A percentile compares a stretch with the other conserved stretches of the same genome.
These are phyloP conservation scores for Buphagus erythrorhynchus DNA, from an alignment of 2,797 vertebrate species.

Conservation along the genomic window DNA sequence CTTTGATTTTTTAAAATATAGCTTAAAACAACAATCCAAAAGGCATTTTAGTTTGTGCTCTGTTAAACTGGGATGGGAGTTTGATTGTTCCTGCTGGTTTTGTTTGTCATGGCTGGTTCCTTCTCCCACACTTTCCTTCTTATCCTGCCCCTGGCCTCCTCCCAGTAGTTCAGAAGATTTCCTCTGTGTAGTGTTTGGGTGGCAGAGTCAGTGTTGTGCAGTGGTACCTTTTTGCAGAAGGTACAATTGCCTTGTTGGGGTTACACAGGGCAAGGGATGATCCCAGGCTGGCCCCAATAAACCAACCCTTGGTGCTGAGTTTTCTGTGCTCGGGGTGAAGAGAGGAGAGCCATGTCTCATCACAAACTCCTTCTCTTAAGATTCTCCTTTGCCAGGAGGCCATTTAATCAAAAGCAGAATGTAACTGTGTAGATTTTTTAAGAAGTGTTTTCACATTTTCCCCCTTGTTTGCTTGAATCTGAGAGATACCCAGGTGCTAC, in stretches of 20 bases:
- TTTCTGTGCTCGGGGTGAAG: neutral
- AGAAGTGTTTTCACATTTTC: neutral
- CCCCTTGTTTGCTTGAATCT: neutral
- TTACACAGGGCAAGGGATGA: neutral
- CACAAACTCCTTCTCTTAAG: neutral
- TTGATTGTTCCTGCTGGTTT: neutral
- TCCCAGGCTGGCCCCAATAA: neutral
- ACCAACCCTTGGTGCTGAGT: neutral
- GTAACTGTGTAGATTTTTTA: neutral
- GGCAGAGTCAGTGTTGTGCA: neutral
- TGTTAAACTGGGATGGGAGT: neutral
- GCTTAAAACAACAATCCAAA: neutral
- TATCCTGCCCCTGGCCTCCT: neutral
- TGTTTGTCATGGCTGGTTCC: neutral
- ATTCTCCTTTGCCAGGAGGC: neutral
- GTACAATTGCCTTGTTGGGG: neutral
- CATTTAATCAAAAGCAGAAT: neutral
- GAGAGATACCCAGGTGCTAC: neutral
- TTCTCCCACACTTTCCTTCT: neutral
- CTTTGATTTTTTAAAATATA: neutral
- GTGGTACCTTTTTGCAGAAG: neutral
- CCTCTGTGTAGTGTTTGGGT: neutral
- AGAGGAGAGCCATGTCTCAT: neutral
- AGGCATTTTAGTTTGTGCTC: neutral
- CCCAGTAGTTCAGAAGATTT: neutral